Evolutionary conservation across 1,140 invertebrate species (phyloP), one percentile per base, ranked within the genome.

Genomic region (Tribolium castaneum): DNA sequence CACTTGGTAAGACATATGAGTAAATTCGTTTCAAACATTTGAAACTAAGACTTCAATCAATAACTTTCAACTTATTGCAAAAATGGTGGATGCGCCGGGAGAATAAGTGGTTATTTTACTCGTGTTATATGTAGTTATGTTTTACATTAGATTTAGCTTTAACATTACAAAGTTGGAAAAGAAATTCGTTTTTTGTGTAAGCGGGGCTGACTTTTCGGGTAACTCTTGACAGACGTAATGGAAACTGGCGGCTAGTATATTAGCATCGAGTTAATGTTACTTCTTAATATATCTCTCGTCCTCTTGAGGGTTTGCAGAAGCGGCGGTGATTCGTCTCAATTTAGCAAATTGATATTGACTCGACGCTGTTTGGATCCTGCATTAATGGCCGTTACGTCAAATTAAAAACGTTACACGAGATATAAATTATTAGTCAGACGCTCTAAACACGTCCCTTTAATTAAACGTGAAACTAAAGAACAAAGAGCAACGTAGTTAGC

Each of bases 261-360:
- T 79, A 79, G 78, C 78, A 73, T 75, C 72, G 73, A 79, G 78
- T 79, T 79, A 79, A 59, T 73, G 73, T 49, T 59, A 59, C 59
- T 70, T 79, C 78, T 73, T 79, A 75, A 79, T 79, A 75, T 70
- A 79, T 79, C 73, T 71, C 45, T 70, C 25, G 45, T 62, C 62
- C 70, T 51, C 54, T 59, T 16, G 73, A 51, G 52, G 30, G 10
- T 49, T 49, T 14, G 35, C 51, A 6, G 70, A n/a, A 35, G 10
- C 73, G 13, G 16, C 34, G 75, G 78, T 77, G 78, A 80, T 80
- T 80, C 78, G 75, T 80, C 78, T 80, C 78, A 76, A 80, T 80
- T 80, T 80, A 59, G 16, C 75, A 80, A 80, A 80, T 80, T 80
- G 78, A 77, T 80, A 80, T 80, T 73, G 75, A 77, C 75, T 77